Evolutionary conservation across 2,888 invertebrate genomes (phyloP).

Genomic region (Leptinotarsa tumamoca): DNA sequence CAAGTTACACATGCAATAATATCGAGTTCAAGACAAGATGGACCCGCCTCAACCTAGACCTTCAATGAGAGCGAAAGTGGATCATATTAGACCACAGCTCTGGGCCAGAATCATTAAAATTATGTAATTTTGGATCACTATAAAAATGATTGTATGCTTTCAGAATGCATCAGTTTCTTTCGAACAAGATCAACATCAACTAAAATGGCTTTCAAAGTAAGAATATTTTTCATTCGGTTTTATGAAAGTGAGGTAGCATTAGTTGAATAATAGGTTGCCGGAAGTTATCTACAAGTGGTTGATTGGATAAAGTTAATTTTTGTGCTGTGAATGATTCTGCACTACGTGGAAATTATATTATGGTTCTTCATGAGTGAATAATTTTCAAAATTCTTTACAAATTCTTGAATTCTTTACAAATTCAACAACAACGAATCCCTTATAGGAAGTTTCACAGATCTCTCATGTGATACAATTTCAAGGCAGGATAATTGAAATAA

Average conservation of each 20-base stretch:
- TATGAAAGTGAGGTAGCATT: too few species aligned
- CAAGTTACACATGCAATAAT: slow-evolving; percentile 2
- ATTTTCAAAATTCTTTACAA: too few species aligned
- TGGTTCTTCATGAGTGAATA: too few species aligned
- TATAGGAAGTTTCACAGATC: too few species aligned
- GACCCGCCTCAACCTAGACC: slow-evolving; percentile 62
- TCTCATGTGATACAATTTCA: too few species aligned
- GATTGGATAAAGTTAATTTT: neutral
- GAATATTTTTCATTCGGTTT: slow-evolving; percentile 31
- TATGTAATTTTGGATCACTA: slow-evolving; percentile 54
- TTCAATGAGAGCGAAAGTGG: slow-evolving; percentile 63
- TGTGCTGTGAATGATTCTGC: too few species aligned
- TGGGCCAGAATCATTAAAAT: slow-evolving; percentile 32
- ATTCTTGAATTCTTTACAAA: too few species aligned
- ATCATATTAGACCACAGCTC: slow-evolving; percentile 51
- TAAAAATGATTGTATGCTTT: slow-evolving; percentile 53
- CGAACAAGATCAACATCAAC: slow-evolving; percentile 48
- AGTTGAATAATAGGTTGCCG: too few species aligned
- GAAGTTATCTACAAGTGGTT: neutral
- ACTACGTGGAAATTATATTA: too few species aligned
- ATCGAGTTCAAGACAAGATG: slow-evolving; percentile 19
- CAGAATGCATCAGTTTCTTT: slow-evolving; percentile 55
- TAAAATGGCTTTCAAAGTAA: slow-evolving; percentile 62
- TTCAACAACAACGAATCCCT: too few species aligned
- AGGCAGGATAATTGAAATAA: too few species aligned